phyloP scores from a whole-genome alignment of 92 coral and sea anemone species.

The Epizoanthus scotinus region DNA sequence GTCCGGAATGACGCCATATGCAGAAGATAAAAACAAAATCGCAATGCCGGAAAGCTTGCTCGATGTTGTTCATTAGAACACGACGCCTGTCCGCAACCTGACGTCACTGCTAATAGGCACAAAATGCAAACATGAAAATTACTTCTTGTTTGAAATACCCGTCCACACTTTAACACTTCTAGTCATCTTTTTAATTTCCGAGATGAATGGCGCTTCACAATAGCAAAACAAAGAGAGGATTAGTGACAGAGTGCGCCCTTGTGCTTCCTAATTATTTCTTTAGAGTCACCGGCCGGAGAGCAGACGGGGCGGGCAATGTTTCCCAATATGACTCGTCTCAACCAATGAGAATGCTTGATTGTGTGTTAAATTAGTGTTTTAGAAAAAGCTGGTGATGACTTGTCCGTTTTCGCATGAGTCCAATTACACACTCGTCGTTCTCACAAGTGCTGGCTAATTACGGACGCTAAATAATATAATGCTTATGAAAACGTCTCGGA shows the following conservation, averaged over 20 bases:
- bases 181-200: constrained; percentile 44
- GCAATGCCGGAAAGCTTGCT: not conserved
- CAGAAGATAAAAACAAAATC: not conserved
- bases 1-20: not conserved
- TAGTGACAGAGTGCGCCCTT: constrained; percentile 17
- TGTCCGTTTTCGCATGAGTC: constrained; percentile 31
- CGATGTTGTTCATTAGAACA: not conserved
- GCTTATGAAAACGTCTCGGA: constrained; percentile 40
- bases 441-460: constrained; percentile 41
- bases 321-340: constrained; percentile 11
- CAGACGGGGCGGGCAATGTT: constrained; percentile 31
- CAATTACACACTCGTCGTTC: constrained; percentile 32
- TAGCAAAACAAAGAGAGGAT: constrained; percentile 28
- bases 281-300: constrained; percentile 12
- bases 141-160: constrained; percentile 27
- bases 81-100: not conserved
- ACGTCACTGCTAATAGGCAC: constrained; percentile 9
- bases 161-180: constrained; percentile 38
- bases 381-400: constrained; percentile 34
- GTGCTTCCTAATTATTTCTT: constrained; percentile 29
- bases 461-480: constrained; percentile 39
- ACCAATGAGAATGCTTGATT: constrained; percentile 32
- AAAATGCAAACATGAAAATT: constrained; percentile 30
- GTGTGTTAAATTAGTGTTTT: constrained; percentile 40
- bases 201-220: constrained; percentile 40